Percentiles rank a stretch among this genome's conserved stretches.
Conservation (phyloP, 92 coral and sea anemone genomes). For the Epizoanthus rinbou region DNA sequence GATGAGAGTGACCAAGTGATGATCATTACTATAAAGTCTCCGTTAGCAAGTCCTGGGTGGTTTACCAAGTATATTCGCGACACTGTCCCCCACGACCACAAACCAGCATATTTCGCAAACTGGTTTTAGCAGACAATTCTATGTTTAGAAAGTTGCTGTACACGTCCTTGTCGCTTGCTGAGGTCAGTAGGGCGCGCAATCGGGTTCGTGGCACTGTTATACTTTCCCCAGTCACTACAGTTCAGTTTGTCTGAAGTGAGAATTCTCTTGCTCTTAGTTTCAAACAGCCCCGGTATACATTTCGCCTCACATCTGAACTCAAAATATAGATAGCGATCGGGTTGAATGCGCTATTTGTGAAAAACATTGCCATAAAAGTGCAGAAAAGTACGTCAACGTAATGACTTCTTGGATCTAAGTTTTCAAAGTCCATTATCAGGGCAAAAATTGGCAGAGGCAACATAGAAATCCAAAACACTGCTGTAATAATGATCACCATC, state of each 20-base stretch:
- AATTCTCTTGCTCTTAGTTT: not conserved
- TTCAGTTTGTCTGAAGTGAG: not conserved
- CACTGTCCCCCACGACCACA: no score
- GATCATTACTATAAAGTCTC: no score
- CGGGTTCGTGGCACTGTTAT: not conserved
- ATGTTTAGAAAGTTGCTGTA: no score
- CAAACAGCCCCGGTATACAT: constrained; percentile 47
- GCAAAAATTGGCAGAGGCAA: constrained; percentile 84
- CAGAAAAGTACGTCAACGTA: constrained; percentile 60
- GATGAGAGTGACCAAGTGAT: no score
- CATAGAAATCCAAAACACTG: constrained; percentile 91
- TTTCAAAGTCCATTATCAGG: constrained; percentile 72
- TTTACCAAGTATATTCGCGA: no score
- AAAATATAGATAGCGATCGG: constrained; percentile 89
- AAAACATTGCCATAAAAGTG: constrained; percentile 76
- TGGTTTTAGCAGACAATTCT: no score
- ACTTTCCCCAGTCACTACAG: not conserved
- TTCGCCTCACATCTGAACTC: constrained; percentile 87
- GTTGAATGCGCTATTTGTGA: constrained; percentile 93
- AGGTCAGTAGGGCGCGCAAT: no score
- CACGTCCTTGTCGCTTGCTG: no score
- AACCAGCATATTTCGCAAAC: no score
- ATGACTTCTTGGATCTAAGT: constrained; percentile 39
- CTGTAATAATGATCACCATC: constrained; percentile 86
- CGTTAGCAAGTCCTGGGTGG: no score